These are phyloP conservation scores for Sebastes steindachneri DNA, from an alignment of 2,797 vertebrate genomes.

Conservation along the genomic window DNA sequence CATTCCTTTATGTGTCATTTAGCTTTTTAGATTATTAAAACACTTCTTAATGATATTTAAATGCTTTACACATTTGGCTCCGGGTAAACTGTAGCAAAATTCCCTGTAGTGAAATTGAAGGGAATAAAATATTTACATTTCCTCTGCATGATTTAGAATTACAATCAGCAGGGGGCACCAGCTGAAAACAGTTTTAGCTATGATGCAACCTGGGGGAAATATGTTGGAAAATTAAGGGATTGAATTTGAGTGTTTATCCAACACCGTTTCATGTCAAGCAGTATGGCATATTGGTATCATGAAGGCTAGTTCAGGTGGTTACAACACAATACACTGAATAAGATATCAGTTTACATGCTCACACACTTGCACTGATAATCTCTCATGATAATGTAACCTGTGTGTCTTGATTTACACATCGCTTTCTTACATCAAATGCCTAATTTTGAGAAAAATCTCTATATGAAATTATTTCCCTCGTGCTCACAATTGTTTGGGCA, in stretches of 20 bases:
- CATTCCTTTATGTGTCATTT: not conserved
- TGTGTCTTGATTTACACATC: not conserved
- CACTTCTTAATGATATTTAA: not conserved
- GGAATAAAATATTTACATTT: not conserved
- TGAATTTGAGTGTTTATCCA: not conserved
- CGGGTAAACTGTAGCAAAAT: not conserved
- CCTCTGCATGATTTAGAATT: not conserved
- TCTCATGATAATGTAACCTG: not conserved
- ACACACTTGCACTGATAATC: not conserved
- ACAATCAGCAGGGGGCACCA: constrained; percentile 11
- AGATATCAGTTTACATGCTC: not conserved
- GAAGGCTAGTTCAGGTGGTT: not conserved
- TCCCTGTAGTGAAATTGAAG: not conserved
- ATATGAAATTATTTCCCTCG: not conserved
- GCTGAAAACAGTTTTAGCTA: not conserved
- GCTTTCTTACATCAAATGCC: not conserved
- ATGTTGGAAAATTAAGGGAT: not conserved
- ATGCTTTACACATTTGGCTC: not conserved
- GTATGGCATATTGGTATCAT: not conserved
- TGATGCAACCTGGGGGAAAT: not conserved
- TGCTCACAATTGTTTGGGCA: not conserved
- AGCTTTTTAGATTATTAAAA: not conserved
- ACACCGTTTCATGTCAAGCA: not conserved
- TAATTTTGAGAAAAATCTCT: not conserved
- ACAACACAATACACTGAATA: not conserved